Evolutionary conservation across 1,140 invertebrate species (phyloP).

Genomic region (Micrasema minimum): DNA sequence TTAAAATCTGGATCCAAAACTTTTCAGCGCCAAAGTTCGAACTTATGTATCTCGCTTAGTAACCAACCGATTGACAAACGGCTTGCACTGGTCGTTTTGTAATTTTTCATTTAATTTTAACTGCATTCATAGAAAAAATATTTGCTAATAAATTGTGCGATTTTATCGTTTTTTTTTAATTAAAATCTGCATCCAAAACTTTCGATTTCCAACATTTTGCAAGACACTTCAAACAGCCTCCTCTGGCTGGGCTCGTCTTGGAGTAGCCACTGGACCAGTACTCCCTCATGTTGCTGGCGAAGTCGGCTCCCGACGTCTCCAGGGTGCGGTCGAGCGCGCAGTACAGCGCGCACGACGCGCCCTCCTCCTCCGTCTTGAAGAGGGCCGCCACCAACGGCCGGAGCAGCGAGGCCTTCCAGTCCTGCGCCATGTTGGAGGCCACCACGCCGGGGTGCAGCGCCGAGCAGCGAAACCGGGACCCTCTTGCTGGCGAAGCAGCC

Average conservation of each 20-base stretch:
- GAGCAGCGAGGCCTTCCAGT: background rate
- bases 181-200: conserved; percentile 19
- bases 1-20: no score
- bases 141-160: no score
- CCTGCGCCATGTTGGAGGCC: conserved; percentile 76
- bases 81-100: no score
- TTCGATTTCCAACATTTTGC: conserved; percentile 55
- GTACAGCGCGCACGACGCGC: conserved; percentile 78
- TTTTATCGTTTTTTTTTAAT: no score
- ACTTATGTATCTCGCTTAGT: no score
- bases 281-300: conserved; percentile 76
- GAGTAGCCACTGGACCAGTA: conserved; percentile 61
- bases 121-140: no score
- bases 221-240: conserved; percentile 61
- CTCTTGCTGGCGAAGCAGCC: conserved; percentile 68
- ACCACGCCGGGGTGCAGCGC: conserved; percentile 92
- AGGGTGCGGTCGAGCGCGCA: conserved; percentile 78
- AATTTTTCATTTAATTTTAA: no score
- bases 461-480: conserved; percentile 72
- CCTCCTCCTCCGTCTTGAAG: conserved; percentile 10
- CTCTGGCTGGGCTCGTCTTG: conserved; percentile 61
- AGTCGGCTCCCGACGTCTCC: conserved; percentile 77
- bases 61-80: no score
- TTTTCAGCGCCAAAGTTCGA: no score
- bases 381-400: background rate